Evolutionary conservation across 2,888 invertebrate species (phyloP), one percentile per base, ranked within the genome.

Genomic region (Caenorhabditis sulstoni): DNA sequence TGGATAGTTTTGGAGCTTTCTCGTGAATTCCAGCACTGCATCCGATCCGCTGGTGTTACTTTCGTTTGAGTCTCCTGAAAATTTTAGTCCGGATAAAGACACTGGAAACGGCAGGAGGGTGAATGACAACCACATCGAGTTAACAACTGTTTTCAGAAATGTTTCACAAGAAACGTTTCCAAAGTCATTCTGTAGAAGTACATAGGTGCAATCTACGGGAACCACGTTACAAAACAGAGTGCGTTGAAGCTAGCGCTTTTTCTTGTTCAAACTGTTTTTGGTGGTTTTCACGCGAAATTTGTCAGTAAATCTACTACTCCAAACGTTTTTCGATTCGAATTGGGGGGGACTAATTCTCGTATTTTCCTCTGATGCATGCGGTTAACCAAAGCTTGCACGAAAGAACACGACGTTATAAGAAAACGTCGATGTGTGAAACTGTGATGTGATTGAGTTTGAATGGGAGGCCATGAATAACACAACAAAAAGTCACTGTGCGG

Each of bases 1-100:
- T 7, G 90, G 90, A 44, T 88, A 89, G 65, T 90, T 90, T 65
- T 90, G 90, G 5, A 90, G 81, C 61, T 87, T 87, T 62, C 85
- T 81, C 7, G 89, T 87, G 71, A 90, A 90, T 52, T 90, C 89
- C 11, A 90, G 74, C 4, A 90, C 89, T 0, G 90, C 86, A 61
- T 90, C 90, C n/a, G 87, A 88, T 18, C 89, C 88, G 68, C 87
- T 87, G 3, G 86, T 85, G 55, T 85, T 86, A 66, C 87, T 87
- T 41, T 88, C 89, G 20, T 84, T 84, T 0, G 88, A 88, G 49
- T 89, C 89, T 73, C 87, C 87, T 87, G 79, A 37, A 83, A 74
- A 29, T 29, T n/a, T n/a, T n/a, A n/a, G n/a, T n/a, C n/a, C n/a
- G n/a, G n/a, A n/a, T n/a, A n/a, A n/a, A n/a, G n/a, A n/a, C n/a